phyloP scores from a whole-genome alignment of 2,113 vertebrate species.

The Rousettus leschenaultii region DNA sequence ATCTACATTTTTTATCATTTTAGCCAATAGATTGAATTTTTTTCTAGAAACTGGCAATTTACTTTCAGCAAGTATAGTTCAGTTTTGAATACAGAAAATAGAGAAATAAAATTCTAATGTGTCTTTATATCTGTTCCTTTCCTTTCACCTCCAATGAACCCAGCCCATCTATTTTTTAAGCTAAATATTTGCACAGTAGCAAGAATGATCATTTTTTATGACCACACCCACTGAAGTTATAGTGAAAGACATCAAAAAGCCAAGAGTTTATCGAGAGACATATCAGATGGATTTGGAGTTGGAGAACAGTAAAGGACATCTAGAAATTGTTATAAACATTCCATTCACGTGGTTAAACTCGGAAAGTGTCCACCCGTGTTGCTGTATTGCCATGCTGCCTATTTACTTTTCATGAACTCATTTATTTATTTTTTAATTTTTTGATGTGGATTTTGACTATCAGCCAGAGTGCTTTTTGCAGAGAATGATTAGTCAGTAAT shows the following conservation, averaged over 20 bases:
- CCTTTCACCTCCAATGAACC: neutral
- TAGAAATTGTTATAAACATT: neutral
- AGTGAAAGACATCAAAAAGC: neutral
- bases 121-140: neutral
- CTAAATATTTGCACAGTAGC: neutral
- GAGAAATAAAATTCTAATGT: neutral
- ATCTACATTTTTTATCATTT: slow-evolving; percentile 12
- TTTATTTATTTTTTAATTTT: neutral
- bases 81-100: neutral
- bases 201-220: neutral
- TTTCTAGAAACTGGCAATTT: neutral
- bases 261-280: neutral
- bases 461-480: neutral
- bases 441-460: neutral
- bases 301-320: neutral
- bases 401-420: neutral
- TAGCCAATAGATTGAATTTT: neutral
- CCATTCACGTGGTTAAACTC: neutral
- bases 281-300: neutral
- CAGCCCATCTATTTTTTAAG: neutral
- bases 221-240: neutral
- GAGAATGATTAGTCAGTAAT: neutral
- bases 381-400: neutral
- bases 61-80: neutral
- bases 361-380: neutral